Evolutionary conservation across 2,888 invertebrate genomes (phyloP).

Genomic region (Acanthosepion esculentum): DNA sequence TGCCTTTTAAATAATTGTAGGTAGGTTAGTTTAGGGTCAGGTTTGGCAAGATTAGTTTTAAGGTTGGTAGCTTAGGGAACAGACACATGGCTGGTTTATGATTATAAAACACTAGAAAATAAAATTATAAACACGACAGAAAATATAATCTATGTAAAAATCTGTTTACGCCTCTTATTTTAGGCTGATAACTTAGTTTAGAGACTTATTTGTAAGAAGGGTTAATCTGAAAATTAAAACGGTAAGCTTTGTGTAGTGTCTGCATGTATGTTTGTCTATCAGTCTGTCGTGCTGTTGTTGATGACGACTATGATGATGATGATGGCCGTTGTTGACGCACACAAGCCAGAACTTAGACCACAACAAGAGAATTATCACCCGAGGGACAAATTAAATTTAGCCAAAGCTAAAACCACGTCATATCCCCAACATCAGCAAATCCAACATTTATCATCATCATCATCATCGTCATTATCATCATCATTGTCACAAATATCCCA

Average conservation of each 20-base stretch:
- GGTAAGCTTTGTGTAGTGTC: not conserved
- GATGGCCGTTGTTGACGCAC: conserved; percentile 33
- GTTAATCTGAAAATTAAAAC: not conserved
- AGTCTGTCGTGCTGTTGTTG: conserved; percentile 33
- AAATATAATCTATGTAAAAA: not conserved
- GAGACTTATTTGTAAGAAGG: not conserved
- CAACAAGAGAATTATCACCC: not conserved
- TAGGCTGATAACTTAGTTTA: not conserved
- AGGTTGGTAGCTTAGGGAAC: not conserved
- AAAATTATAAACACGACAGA: not conserved
- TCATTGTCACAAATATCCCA: not conserved
- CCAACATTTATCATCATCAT: not conserved
- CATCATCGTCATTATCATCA: conserved; percentile 12
- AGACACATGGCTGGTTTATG: not conserved
- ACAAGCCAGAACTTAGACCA: not conserved
- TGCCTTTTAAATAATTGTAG: not conserved
- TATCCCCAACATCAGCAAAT: not conserved
- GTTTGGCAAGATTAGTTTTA: not conserved
- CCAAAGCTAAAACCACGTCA: not conserved
- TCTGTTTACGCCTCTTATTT: not conserved
- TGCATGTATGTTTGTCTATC: conserved; percentile 14
- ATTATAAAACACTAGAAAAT: not conserved
- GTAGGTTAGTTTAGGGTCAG: conserved; percentile 11
- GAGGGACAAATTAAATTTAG: not conserved
- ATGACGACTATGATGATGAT: conserved; percentile 33